A percentile compares a stretch with the other conserved stretches of the same genome.
phyloP scores from a whole-genome alignment of 2,797 vertebrate species.

The Taeniopygia guttata region DNA sequence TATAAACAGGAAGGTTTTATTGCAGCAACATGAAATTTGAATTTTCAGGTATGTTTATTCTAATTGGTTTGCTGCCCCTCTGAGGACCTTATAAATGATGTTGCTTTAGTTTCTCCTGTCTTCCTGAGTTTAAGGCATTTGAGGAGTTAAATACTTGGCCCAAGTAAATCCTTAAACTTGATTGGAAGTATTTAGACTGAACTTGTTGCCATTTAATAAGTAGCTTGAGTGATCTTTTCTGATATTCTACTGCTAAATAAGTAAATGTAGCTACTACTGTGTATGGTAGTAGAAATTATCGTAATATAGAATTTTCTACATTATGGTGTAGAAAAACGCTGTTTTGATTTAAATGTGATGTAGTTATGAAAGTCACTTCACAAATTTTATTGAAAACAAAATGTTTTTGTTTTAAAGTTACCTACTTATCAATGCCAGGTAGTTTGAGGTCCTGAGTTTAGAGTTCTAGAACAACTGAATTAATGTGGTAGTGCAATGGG shows the following conservation, averaged over 20 bases:
- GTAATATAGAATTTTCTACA: no score
- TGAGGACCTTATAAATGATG: background rate
- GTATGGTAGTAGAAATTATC: no score
- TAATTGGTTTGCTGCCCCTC: background rate
- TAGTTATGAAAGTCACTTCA: background rate
- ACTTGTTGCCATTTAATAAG: background rate
- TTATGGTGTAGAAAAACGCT: background rate
- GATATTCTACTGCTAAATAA: background rate
- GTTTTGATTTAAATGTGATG: background rate
- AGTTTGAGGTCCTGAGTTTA: background rate
- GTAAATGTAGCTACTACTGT: background rate
- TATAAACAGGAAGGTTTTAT: background rate
- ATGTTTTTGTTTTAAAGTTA: background rate
- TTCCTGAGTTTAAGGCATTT: background rate
- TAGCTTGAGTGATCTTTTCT: background rate
- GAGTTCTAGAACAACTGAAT: background rate
- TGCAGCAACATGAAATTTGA: background rate
- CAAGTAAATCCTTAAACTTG: background rate
- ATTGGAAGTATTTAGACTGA: background rate
- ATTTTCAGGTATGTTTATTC: background rate
- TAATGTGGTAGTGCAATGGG: background rate
- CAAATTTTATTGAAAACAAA: background rate
- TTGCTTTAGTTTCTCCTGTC: background rate
- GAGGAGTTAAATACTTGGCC: background rate
- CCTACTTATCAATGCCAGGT: fast-evolving